phyloP scores from a whole-genome alignment of 2,888 invertebrate species.

The Drosophila vallismaia region DNA sequence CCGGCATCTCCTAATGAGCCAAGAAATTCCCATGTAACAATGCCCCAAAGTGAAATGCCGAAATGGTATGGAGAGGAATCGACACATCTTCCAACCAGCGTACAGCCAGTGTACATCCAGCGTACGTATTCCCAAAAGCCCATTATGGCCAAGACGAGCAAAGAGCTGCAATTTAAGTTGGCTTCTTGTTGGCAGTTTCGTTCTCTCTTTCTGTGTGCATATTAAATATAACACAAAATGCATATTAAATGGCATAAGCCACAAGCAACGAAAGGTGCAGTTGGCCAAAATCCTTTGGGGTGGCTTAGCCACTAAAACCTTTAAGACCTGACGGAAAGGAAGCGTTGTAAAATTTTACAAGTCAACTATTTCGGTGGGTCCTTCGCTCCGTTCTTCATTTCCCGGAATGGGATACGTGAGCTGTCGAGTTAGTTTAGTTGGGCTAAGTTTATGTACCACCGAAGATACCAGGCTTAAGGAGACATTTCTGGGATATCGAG shows the following conservation, averaged over 20 bases:
- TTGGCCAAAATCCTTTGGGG: constrained; percentile 37
- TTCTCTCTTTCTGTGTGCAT: constrained; percentile 63
- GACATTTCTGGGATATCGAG: constrained; percentile 29
- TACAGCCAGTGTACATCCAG: too few relatives aligned
- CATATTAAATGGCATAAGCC: constrained; percentile 82
- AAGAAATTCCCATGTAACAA: constrained; percentile 76
- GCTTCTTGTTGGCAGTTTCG: constrained; percentile 40
- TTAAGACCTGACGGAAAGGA: constrained; percentile 70
- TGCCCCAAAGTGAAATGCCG: constrained; percentile 73
- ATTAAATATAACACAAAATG: constrained; percentile 82
- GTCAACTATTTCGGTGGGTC: constrained; percentile 55
- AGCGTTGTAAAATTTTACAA: constrained; percentile 74
- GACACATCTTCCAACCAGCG: constrained; percentile 32
- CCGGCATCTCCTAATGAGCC: constrained; percentile 67
- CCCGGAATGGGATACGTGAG: constrained; percentile 43
- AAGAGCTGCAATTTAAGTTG: constrained; percentile 66
- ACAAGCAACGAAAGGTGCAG: constrained; percentile 64
- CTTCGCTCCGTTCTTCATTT: constrained; percentile 56
- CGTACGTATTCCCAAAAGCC: constrained; percentile 67
- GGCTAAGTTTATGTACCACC: constrained; percentile 24
- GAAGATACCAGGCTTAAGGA: constrained; percentile 28
- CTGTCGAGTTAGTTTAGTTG: constrained; percentile 22
- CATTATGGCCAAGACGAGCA: constrained; percentile 70
- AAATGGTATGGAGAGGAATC: constrained; percentile 61
- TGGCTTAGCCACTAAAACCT: constrained; percentile 73